Percentiles rank a stretch among this genome's conserved stretches.
phyloP scores from a whole-genome alignment of 2,113 vertebrate genomes.

The Cynocephalus volans region DNA sequence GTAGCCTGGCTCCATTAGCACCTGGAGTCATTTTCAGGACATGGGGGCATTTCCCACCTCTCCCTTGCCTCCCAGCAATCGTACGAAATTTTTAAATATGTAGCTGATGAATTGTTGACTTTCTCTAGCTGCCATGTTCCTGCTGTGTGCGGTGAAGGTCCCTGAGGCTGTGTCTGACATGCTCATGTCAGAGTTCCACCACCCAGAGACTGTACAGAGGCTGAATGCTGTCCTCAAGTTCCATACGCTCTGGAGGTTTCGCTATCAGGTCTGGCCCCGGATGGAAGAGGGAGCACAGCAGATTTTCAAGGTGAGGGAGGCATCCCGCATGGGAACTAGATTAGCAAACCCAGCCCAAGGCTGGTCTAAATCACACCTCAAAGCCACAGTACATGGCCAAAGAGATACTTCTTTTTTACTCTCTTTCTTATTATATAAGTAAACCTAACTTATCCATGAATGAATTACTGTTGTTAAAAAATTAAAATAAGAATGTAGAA shows the following conservation, averaged over 20 bases:
- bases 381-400: not conserved
- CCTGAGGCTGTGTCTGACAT: constrained; percentile 98
- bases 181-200: constrained; percentile 99
- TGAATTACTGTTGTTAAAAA: constrained; percentile 42
- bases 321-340: not conserved
- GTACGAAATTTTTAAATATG: not conserved
- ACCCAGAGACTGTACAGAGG: constrained; percentile 96
- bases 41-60: not conserved
- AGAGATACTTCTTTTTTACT: not conserved
- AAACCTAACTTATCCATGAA: not conserved
- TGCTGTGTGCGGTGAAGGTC: constrained; percentile 98
- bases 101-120: constrained; percentile 59
- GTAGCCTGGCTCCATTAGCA: not conserved
- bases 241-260: constrained; percentile 98
- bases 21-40: not conserved
- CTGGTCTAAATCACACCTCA: not conserved
- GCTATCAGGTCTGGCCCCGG: constrained; percentile 99
- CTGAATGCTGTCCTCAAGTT: constrained; percentile 98
- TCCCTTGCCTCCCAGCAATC: not conserved
- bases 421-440: not conserved
- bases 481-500: not conserved
- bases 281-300: constrained; percentile 99
- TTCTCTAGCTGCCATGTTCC: constrained; percentile 97
- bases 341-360: not conserved
- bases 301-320: constrained; percentile 96